These are phyloP conservation scores for Pocillopora grandis DNA, from an alignment of 92 coral and sea anemone species.

Conservation along the genomic window DNA sequence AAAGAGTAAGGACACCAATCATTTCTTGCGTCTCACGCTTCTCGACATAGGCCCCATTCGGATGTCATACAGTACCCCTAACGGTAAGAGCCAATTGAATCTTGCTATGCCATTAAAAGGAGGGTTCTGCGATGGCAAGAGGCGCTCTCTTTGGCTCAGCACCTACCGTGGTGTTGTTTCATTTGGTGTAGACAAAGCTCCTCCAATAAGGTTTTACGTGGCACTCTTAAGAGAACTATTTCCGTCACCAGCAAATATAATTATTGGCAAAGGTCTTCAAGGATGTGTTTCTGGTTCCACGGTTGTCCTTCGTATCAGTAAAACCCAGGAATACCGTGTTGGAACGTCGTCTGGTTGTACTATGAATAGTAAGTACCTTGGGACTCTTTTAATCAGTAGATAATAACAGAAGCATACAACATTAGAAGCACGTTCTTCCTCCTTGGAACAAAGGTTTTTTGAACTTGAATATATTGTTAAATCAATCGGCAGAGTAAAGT, in stretches of 20 bases:
- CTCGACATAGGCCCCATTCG: conserved; percentile 31
- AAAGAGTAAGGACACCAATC: conserved; percentile 52
- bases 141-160: conserved; percentile 4
- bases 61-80: conserved; percentile 21
- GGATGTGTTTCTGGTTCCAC: conserved; percentile 62
- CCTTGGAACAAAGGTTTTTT: too few species aligned
- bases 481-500: not conserved
- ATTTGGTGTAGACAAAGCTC: conserved; percentile 11
- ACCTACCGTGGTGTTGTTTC: conserved; percentile 26
- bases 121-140: conserved; percentile 41
- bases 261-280: conserved; percentile 47
- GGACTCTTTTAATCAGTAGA: not conserved
- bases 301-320: conserved; percentile 14
- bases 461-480: too few species aligned
- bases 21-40: conserved; percentile 45
- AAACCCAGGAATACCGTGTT: conserved; percentile 16
- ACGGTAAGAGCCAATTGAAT: conserved; percentile 29
- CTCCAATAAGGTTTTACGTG: conserved; percentile 17
- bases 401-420: not conserved
- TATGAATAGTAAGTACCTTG: conserved; percentile 9
- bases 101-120: conserved; percentile 25
- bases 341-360: conserved; percentile 12
- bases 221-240: conserved; percentile 36
- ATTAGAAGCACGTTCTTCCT: too few species aligned
- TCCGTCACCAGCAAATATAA: conserved; percentile 40